A percentile compares a stretch with the other conserved stretches of the same genome.
These are phyloP conservation scores for Pristionchus entomophagus DNA, from an alignment of 2,888 invertebrate species.

Conservation along the genomic window DNA sequence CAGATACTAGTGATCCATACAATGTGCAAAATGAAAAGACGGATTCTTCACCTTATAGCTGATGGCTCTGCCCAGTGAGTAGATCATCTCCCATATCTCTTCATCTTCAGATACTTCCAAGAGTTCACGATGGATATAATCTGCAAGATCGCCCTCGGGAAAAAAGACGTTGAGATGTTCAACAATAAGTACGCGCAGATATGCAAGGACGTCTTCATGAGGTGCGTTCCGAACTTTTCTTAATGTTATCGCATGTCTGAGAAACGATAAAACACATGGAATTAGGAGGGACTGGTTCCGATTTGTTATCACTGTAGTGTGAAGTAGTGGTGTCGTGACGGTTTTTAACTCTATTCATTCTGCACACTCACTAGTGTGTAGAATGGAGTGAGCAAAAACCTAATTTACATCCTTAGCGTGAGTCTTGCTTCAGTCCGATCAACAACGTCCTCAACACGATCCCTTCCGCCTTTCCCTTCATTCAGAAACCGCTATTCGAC, in stretches of 20 bases:
- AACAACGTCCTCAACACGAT: background rate
- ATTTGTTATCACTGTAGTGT: background rate
- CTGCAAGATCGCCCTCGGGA: slow-evolving; percentile 60
- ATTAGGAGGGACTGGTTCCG: too few relatives aligned
- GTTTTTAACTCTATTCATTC: background rate
- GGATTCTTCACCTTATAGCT: too few relatives aligned
- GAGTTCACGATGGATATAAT: slow-evolving; percentile 64
- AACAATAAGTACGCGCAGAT: slow-evolving; percentile 50
- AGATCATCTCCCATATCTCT: background rate
- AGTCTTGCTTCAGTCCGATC: background rate
- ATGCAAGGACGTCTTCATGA: background rate
- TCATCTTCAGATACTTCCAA: slow-evolving; percentile 56
- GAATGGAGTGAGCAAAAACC: too few relatives aligned
- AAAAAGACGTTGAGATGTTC: slow-evolving; percentile 55
- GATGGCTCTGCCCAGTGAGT: background rate
- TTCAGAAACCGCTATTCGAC: background rate
- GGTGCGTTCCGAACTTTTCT: background rate
- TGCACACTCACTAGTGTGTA: too few relatives aligned
- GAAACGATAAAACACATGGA: too few relatives aligned
- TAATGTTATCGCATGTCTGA: background rate
- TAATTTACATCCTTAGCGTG: too few relatives aligned
- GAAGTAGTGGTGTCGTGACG: background rate
- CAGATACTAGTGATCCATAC: background rate
- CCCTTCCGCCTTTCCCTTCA: background rate
- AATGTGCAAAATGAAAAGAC: background rate